phyloP scores from a whole-genome alignment of 2,888 invertebrate species.

The Pherbina coryleti region DNA sequence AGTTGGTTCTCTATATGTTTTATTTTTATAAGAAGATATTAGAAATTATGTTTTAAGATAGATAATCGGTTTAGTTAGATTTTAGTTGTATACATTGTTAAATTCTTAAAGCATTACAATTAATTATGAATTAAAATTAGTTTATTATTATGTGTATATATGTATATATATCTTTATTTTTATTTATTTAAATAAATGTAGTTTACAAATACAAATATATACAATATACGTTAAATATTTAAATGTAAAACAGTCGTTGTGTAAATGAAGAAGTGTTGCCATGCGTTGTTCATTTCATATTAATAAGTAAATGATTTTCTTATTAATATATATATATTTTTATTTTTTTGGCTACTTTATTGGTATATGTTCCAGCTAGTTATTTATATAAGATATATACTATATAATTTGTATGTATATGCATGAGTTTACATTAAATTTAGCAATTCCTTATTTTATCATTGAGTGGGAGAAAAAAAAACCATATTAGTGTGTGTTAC shows the following conservation, averaged over 20 bases:
- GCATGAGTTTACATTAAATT: constrained; percentile 18
- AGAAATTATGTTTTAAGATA: too few species aligned
- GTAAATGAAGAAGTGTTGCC: constrained; percentile 7
- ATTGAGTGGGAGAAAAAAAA: background rate
- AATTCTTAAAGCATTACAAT: too few species aligned
- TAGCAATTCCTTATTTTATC: constrained; percentile 35
- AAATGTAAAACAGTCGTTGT: constrained; percentile 37
- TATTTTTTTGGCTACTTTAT: background rate
- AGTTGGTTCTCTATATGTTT: too few species aligned
- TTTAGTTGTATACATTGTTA: too few species aligned
- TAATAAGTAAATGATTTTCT: background rate
- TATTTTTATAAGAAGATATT: too few species aligned
- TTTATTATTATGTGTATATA: background rate
- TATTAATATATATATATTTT: background rate
- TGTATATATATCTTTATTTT: background rate
- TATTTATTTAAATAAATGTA: background rate
- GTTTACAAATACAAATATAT: too few species aligned
- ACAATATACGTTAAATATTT: background rate
- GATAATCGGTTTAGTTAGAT: too few species aligned
- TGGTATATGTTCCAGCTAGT: background rate
- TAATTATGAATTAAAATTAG: background rate
- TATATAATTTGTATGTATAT: background rate
- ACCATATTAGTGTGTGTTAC: too few species aligned
- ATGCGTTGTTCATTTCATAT: constrained; percentile 25
- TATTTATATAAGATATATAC: background rate